These are phyloP conservation scores for Cranoglanis bouderius DNA, from an alignment of 2,113 vertebrate genomes.

Conservation along the genomic window DNA sequence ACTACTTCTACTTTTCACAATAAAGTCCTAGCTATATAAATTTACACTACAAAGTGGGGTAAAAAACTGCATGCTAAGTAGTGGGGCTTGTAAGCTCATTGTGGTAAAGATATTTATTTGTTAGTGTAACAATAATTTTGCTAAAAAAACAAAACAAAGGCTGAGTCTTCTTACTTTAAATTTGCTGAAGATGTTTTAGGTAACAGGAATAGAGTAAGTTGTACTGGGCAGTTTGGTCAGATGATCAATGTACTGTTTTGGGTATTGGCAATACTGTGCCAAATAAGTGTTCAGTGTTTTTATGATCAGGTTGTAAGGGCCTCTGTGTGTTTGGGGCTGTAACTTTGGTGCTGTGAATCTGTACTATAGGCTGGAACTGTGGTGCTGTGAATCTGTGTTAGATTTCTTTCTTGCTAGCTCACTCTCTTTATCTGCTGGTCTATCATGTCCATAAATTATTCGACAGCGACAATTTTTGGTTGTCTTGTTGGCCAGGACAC, in stretches of 20 bases:
- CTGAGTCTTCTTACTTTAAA: slow-evolving; percentile 17
- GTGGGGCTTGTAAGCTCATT: slow-evolving; percentile 28
- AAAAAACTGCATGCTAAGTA: slow-evolving; percentile 37
- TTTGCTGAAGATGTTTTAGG: neutral
- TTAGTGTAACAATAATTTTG: slow-evolving; percentile 5
- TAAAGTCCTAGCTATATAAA: neutral
- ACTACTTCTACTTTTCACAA: neutral
- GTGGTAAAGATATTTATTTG: slow-evolving; percentile 25
- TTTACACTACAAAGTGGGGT: neutral
- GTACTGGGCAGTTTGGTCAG: neutral
- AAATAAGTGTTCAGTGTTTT: slow-evolving; percentile 54
- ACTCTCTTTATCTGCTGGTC: neutral
- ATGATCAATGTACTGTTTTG: slow-evolving; percentile 22
- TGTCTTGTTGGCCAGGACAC: neutral
- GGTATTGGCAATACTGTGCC: slow-evolving; percentile 60
- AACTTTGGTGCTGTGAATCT: slow-evolving; percentile 19
- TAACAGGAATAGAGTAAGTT: neutral
- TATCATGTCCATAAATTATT: neutral
- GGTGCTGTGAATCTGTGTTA: slow-evolving; percentile 49
- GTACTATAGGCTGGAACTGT: slow-evolving; percentile 29
- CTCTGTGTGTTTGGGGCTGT: slow-evolving; percentile 27
- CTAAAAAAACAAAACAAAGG: slow-evolving; percentile 11
- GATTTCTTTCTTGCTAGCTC: slow-evolving; percentile 21
- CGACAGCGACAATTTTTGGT: neutral
- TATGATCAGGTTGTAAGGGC: slow-evolving; percentile 10